Evolutionary conservation across 2,888 invertebrate species (phyloP), one percentile per base, ranked within the genome.

Genomic region (Caenorhabditis macrosperma): DNA sequence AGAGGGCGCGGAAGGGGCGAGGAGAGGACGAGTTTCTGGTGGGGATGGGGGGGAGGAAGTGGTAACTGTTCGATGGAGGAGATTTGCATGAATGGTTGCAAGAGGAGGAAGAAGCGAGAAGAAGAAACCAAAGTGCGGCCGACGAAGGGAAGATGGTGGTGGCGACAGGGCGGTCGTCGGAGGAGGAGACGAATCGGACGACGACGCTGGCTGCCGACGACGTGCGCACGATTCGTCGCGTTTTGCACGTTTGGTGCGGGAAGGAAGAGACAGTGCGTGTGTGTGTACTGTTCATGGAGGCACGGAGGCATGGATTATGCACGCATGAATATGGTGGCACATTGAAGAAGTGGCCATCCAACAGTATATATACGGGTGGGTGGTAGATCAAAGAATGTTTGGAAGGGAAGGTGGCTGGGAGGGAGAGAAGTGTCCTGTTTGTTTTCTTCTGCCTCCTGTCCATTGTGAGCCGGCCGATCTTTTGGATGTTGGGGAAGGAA

Each of bases 181-280:
- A 33, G 54, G 30, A 44, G 60, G 48, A 46, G 63, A 55, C 35
- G 71, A 71, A 54, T 48, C 61, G n/a, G n/a, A n/a, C n/a, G n/a
- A n/a, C n/a, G n/a, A n/a, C n/a, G n/a, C n/a, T n/a, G n/a, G n/a
- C n/a, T n/a, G n/a, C n/a, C 26, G 71, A 71, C 57, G 57, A 64
- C 50, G 72, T 72, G 72, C 72, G 72, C 72, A 72, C 72, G 72
- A 72, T 64, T 72, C 63, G 50, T 72, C 46, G 55, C 55, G 57
- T 72, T 72, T 72, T 64, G 72, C 72, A 72, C 72, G 72, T 72
- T 61, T 57, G 57, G 63, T 55, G 63, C 10, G 26, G 28, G 35
- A 22, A 38, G 52, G 28, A n/a, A n/a, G n/a, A n/a, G n/a, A n/a
- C n/a, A n/a, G n/a, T n/a, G n/a, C n/a, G n/a, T n/a, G n/a, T n/a